These are phyloP conservation scores for Stictonetta naevosa DNA, from an alignment of 2,113 vertebrate genomes.

Conservation along the genomic window DNA sequence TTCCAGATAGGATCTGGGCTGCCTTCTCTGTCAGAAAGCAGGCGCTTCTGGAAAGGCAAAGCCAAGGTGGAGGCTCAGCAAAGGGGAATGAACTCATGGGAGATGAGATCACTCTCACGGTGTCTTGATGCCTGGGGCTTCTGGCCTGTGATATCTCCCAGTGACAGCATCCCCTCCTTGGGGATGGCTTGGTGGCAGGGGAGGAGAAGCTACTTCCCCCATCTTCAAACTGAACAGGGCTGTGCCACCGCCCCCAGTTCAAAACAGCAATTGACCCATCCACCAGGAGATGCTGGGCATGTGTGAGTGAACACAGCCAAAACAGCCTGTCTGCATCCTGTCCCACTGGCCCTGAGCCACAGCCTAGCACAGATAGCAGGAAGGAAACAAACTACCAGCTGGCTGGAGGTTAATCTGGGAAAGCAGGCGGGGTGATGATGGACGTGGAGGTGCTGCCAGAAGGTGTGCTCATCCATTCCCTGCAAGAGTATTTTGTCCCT, in stretches of 20 bases:
- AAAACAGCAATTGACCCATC: neutral
- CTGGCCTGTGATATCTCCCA: neutral
- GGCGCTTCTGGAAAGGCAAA: neutral
- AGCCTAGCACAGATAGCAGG: neutral
- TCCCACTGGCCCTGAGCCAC: neutral
- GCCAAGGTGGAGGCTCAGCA: neutral
- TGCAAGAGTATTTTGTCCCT: neutral
- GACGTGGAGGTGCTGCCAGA: neutral
- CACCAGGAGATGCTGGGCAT: accelerated
- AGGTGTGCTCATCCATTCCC: neutral
- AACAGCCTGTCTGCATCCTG: accelerated
- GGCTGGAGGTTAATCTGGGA: neutral
- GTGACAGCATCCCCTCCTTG: neutral
- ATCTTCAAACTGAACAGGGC: neutral
- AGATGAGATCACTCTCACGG: neutral
- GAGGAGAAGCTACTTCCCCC: neutral
- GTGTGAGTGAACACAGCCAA: neutral
- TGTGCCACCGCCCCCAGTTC: neutral
- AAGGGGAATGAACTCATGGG: neutral
- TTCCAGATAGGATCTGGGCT: neutral
- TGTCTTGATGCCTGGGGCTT: neutral
- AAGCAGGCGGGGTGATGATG: neutral
- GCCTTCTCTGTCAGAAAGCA: neutral
- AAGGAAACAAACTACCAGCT: neutral
- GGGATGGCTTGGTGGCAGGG: neutral